Percentiles rank a stretch among this genome's conserved stretches.
phyloP scores from a whole-genome alignment of 2,888 invertebrate genomes.

The Cosmopolites sordidus region DNA sequence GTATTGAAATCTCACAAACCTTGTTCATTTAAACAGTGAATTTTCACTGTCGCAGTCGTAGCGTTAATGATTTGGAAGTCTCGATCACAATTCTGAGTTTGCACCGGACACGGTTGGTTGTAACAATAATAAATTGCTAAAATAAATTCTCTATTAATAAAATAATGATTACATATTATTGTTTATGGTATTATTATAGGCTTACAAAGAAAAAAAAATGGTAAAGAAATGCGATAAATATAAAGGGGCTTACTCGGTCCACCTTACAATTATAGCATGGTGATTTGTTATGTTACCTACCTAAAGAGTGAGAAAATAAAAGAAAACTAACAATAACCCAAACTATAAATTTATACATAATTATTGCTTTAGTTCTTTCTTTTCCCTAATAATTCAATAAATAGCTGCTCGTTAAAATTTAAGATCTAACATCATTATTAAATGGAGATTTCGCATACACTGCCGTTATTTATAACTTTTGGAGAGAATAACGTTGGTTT shows the following conservation, averaged over 20 bases:
- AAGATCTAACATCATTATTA: slow-evolving; percentile 11
- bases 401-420: slow-evolving; percentile 12
- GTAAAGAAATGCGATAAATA: too few relatives aligned
- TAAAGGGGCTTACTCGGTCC: too few relatives aligned
- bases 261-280: neutral
- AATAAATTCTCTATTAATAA: neutral
- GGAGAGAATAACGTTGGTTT: too few relatives aligned
- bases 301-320: slow-evolving; percentile 13
- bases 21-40: too few relatives aligned
- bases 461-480: too few relatives aligned
- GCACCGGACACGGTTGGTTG: slow-evolving; percentile 14
- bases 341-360: slow-evolving; percentile 18
- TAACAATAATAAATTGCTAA: slow-evolving; percentile 11
- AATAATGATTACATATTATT: neutral
- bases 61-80: too few relatives aligned
- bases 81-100: too few relatives aligned
- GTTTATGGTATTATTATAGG: too few relatives aligned
- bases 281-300: slow-evolving; percentile 16
- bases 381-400: slow-evolving; percentile 13
- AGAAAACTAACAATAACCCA: slow-evolving; percentile 15
- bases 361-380: slow-evolving; percentile 1
- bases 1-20: too few relatives aligned
- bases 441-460: slow-evolving; percentile 13
- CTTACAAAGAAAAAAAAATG: too few relatives aligned
- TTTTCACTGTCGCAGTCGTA: too few relatives aligned